phyloP scores from a whole-genome alignment of 2,888 invertebrate genomes.

The Mimas tiliae region DNA sequence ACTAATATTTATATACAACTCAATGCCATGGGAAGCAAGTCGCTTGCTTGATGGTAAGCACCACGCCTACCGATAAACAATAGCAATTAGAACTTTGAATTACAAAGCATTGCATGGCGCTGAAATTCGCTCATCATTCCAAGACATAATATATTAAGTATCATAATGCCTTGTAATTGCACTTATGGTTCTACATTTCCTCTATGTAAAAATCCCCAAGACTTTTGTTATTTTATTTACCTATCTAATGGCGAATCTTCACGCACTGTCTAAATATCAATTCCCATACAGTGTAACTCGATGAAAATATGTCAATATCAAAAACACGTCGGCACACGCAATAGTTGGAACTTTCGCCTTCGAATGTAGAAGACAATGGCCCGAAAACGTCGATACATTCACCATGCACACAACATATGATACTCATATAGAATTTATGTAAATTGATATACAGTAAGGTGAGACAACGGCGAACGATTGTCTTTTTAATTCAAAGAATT shows the following conservation, averaged over 20 bases:
- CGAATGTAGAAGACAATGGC: conserved; percentile 37
- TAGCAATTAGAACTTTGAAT: too few relatives aligned
- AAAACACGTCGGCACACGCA: not conserved
- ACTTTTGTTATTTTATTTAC: not conserved
- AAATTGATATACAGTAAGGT: conserved; percentile 39
- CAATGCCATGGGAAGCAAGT: too few relatives aligned
- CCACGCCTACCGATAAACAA: too few relatives aligned
- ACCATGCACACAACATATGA: not conserved
- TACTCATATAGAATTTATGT: conserved; percentile 8
- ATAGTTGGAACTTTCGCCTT: conserved; percentile 18
- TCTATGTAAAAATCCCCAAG: not conserved
- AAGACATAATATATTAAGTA: too few relatives aligned
- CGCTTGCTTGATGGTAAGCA: too few relatives aligned
- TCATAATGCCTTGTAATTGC: too few relatives aligned
- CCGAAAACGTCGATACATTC: conserved; percentile 30
- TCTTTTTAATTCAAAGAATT: conserved; percentile 37
- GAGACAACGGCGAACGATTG: conserved; percentile 27
- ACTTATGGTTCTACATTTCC: too few relatives aligned
- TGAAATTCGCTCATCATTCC: too few relatives aligned
- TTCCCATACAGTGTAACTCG: not conserved
- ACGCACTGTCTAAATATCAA: too few relatives aligned
- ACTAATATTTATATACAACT: too few relatives aligned
- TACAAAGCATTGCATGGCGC: too few relatives aligned
- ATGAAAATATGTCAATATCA: not conserved
- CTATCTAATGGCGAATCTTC: not conserved